phyloP scores from a whole-genome alignment of 2,113 vertebrate genomes.

The Hydropotes inermis region DNA sequence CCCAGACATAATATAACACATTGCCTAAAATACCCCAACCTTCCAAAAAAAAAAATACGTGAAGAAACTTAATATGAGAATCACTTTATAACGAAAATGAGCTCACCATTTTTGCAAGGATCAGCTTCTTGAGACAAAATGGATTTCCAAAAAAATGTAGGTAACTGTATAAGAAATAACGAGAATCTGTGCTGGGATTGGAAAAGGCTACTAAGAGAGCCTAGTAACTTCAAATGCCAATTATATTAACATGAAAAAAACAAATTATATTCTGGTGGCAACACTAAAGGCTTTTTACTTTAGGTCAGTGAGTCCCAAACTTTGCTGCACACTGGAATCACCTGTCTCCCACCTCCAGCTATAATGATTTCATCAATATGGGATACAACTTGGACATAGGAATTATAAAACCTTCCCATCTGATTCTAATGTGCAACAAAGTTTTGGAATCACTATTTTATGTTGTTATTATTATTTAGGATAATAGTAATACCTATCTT shows the following conservation, averaged over 20 bases:
- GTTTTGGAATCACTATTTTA: background rate
- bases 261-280: background rate
- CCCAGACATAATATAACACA: background rate
- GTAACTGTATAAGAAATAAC: constrained; percentile 5
- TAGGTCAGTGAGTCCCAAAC: background rate
- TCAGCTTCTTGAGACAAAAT: background rate
- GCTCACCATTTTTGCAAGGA: background rate
- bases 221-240: background rate
- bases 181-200: background rate
- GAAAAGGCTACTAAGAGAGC: background rate
- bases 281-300: background rate
- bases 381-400: background rate
- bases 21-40: background rate
- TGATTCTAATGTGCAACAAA: background rate
- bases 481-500: background rate
- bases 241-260: background rate
- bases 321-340: background rate
- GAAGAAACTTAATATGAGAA: background rate
- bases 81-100: background rate
- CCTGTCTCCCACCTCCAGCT: background rate
- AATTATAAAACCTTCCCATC: background rate
- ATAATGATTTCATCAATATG: background rate
- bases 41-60: background rate
- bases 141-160: background rate
- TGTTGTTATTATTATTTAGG: background rate